phyloP scores from a whole-genome alignment of 1,140 invertebrate genomes.

The Melanaphis sacchari region DNA sequence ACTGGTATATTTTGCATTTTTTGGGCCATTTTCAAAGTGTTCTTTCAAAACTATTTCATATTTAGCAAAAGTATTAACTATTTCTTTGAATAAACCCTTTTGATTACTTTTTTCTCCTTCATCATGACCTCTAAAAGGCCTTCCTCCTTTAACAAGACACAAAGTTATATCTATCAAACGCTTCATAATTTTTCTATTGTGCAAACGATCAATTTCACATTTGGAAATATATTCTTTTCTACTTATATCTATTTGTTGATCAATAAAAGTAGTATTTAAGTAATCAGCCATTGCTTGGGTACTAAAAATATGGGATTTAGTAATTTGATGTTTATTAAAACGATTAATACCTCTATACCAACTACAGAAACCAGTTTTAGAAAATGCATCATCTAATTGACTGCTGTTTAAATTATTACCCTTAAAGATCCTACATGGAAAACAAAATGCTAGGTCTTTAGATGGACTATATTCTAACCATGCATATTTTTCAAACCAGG shows the following conservation, averaged over 20 bases:
- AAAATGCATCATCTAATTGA: constrained; percentile 12
- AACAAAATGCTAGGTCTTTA: background rate
- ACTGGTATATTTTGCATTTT: no score
- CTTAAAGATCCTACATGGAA: background rate
- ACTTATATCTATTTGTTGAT: no score
- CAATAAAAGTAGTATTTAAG: background rate
- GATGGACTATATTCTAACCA: background rate
- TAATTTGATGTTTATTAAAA: background rate
- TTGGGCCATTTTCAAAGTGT: no score
- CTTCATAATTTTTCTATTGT: background rate
- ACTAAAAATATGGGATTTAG: background rate
- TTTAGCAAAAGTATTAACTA: no score
- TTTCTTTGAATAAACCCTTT: no score
- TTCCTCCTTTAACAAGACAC: background rate
- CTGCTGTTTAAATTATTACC: constrained; percentile 1
- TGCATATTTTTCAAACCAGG: constrained; percentile 3
- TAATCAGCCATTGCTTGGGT: background rate
- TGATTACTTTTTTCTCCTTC: no score
- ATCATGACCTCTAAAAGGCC: background rate
- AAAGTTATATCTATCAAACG: background rate
- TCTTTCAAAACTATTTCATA: no score
- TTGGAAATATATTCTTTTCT: constrained; percentile 3
- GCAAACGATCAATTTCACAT: background rate
- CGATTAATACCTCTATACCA: background rate
- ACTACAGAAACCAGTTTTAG: constrained; percentile 14